Base-by-base conservation (phyloP, 2,797 vertebrate species). In the Eidolon dupreanum region DNA sequence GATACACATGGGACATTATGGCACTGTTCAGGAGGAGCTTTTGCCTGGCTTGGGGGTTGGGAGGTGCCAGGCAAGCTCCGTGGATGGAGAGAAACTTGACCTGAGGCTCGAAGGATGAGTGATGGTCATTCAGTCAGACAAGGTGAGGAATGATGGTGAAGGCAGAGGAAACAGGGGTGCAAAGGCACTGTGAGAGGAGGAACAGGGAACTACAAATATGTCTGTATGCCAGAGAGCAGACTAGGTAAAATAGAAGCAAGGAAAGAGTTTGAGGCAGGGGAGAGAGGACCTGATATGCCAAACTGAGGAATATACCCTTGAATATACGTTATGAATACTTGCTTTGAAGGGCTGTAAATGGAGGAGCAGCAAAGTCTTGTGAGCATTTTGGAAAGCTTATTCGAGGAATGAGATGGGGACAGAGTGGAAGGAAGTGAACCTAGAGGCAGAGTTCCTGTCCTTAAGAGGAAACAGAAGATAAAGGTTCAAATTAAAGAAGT, bases 351-450 rank as follows among this genome's bases (percentile, higher is more conserved):
- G 8, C 38, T 51, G 41, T 81, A 73, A 71, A 49, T 9, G 5
- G 36, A 81, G 28, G 31, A 33, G 17, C 31, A 88, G 68, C 20
- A 38, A 73, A 43, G n/a, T 59, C 43, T 38, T 10, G 19, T 16
- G 70, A 82, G 22, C 8, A 17, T 51, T 59, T 93, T 70, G 53
- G 70, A 51, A 90, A 94, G 83, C 46, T 74, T 12, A n/a, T 79
- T 33, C 57, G 22, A 46, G 9, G 26, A 73, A 70, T 36, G 28
- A 22, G 51, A 55, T 6, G 11, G 26, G 7, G 24, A 8, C 9
- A 49, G 43, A 46, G 33, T 5, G 8, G 36, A 75, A 81, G 53
- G 41, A 59, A 83, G 41, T 43, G 28, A 63, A 6, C 0, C 26
- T 17, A 11, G 59, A 70, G 12, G n/a, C 57, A 7, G 46, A 79